Conservation (phyloP, 1,140 invertebrate genomes). For the Eufriesea mexicana region DNA sequence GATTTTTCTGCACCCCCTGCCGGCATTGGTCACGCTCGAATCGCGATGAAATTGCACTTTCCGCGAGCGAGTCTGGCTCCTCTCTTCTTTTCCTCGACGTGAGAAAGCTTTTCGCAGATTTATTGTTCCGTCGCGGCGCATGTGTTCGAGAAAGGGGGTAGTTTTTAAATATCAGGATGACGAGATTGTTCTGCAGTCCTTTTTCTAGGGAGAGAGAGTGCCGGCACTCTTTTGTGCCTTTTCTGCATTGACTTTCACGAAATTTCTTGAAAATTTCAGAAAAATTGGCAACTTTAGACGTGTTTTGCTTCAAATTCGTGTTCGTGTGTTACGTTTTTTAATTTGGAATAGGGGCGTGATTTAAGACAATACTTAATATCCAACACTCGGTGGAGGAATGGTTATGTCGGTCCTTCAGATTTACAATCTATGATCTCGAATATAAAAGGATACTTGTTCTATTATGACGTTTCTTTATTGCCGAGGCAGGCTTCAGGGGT, state of each 20-base stretch:
- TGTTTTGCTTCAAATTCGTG: too few relatives aligned
- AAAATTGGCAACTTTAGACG: too few relatives aligned
- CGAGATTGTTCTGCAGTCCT: too few relatives aligned
- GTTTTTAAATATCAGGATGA: too few relatives aligned
- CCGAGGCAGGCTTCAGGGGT: background rate
- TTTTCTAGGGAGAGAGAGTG: too few relatives aligned
- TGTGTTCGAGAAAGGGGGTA: too few relatives aligned
- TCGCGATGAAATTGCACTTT: slow-evolving; percentile 21
- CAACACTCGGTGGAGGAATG: background rate
- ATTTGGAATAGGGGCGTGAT: too few relatives aligned
- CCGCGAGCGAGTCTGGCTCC: too few relatives aligned
- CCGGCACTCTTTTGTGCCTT: too few relatives aligned
- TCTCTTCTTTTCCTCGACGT: background rate
- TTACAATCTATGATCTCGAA: background rate
- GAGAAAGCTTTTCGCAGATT: background rate
- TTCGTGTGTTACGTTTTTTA: too few relatives aligned
- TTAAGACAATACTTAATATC: background rate
- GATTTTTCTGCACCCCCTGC: slow-evolving; percentile 29
- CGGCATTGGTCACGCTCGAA: slow-evolving; percentile 29
- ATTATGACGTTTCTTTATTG: background rate
- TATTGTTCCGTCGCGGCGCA: background rate
- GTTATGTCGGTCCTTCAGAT: background rate
- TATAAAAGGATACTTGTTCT: background rate
- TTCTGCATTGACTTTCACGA: too few relatives aligned
- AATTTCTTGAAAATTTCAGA: too few relatives aligned